These are phyloP conservation scores for Clinocottus analis DNA, from an alignment of 2,113 vertebrate genomes.

Conservation along the genomic window DNA sequence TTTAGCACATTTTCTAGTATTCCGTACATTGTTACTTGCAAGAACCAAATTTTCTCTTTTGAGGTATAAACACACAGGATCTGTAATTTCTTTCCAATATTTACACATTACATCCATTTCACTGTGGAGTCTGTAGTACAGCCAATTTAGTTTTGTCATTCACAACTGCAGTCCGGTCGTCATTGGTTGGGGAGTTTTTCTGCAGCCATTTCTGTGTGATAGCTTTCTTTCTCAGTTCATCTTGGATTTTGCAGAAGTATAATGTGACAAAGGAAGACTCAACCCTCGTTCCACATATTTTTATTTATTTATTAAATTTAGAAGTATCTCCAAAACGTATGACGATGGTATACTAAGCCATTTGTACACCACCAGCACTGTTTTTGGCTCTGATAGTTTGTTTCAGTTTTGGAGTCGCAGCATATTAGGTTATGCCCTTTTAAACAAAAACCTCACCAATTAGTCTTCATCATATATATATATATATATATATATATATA, in stretches of 20 bases:
- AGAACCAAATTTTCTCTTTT: neutral
- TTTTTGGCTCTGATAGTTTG: neutral
- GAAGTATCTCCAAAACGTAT: neutral
- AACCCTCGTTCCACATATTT: neutral
- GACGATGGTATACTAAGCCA: neutral
- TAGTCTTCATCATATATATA: neutral
- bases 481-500: too few species aligned
- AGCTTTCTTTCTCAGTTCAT: neutral
- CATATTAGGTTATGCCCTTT: neutral
- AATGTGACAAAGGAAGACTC: neutral
- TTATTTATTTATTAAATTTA: neutral
- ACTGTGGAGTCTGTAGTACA: neutral
- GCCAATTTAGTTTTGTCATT: neutral
- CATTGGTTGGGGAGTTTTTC: neutral
- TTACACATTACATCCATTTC: neutral
- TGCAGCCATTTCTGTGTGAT: neutral
- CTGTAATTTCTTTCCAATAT: neutral
- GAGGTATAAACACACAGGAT: neutral
- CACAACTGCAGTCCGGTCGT: neutral
- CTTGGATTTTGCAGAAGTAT: neutral
- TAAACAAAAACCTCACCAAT: neutral
- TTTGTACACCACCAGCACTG: neutral
- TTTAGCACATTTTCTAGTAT: neutral
- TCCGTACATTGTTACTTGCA: neutral
- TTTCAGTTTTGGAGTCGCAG: neutral